Evolutionary conservation across 1,140 invertebrate species (phyloP).

Genomic region (Lethocerus indicus): DNA sequence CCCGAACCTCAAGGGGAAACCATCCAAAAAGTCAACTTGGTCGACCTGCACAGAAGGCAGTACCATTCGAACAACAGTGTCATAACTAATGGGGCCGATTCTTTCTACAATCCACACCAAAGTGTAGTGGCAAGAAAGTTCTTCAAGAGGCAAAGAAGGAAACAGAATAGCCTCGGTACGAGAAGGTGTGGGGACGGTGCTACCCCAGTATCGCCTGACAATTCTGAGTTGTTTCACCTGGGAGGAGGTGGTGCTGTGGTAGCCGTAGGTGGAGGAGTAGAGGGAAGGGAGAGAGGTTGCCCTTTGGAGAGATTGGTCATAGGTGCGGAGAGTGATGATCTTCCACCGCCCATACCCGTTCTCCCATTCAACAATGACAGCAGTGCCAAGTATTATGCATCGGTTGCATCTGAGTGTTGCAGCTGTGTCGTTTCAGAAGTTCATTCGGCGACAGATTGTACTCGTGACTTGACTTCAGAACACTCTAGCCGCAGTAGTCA

Average conservation of each 20-base stretch:
- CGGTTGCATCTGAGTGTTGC: constrained; percentile 12
- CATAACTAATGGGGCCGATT: constrained; percentile 53
- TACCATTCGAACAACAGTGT: constrained; percentile 49
- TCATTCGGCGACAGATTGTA: constrained; percentile 17
- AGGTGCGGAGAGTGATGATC: constrained; percentile 16
- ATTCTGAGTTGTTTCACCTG: constrained; percentile 27
- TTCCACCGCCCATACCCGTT: constrained; percentile 7
- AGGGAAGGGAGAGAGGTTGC: constrained; percentile 19
- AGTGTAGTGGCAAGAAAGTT: constrained; percentile 82
- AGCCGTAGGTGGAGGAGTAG: constrained; percentile 58
- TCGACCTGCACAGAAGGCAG: constrained; percentile 47
- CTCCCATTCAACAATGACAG: too few species aligned
- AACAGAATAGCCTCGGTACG: constrained; percentile 53
- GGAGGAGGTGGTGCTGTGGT: constrained; percentile 39
- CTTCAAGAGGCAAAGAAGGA: constrained; percentile 62
- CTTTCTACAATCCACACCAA: constrained; percentile 86
- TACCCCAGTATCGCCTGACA: constrained; percentile 33
- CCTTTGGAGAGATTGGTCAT: constrained; percentile 17
- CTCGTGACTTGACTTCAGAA: constrained; percentile 17
- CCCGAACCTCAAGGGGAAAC: constrained; percentile 23
- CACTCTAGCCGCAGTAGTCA: constrained; percentile 16
- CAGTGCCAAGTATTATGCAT: constrained; percentile 14
- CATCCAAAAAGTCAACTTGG: constrained; percentile 37
- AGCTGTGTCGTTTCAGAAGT: constrained; percentile 13
- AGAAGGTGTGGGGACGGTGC: constrained; percentile 41